Evolutionary conservation across 2,797 vertebrate species (phyloP), one percentile per base, ranked within the genome.

Genomic region (Telmatherina bonti): DNA sequence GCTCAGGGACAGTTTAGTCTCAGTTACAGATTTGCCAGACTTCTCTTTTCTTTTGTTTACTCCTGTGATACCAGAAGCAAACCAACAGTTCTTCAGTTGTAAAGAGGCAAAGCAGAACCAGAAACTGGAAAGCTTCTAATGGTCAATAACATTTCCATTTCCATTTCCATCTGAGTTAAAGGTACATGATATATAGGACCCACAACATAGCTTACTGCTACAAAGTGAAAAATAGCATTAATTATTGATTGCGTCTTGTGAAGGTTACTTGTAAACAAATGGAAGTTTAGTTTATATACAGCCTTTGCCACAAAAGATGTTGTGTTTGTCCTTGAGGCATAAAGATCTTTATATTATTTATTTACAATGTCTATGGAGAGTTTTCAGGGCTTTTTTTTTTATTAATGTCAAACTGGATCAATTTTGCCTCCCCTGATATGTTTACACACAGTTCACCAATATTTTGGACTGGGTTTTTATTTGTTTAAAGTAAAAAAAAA

Each of bases 1-100:
- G 67, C 41, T 72, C 33, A 53, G 57, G 41, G 72, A 38, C 61
- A 18, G 43, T 35, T 45, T 62, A 35, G 29, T 62, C 61, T 38
- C 43, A 60, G 26, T 60, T 74, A 22, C 24, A n/a, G 33, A 67
- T 54, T 58, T 10, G 49, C 24, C 24, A 51, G 55, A 8, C 27
- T 54, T 65, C 29, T n/a, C 55, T 15, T 12, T n/a, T 62, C n/a
- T 18, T 2, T 27, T 55, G 38, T 29, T 60, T 52, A 22, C 47
- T 52, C 31, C 13, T 11, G 22, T 54, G 35, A 64, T 61, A 24
- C 16, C 16, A 43, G 38, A 53, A 26, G 38, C 15, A 20, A 57
- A 51, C 47, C 43, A 47, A 30, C 10, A 22, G 24, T 57, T 72
- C 35, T 27, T 78, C 59, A 41, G 55, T 63, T 27, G 33, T 64